These are phyloP conservation scores for Anguilla anguilla DNA, from an alignment of 2,797 vertebrate genomes.

Conservation along the genomic window DNA sequence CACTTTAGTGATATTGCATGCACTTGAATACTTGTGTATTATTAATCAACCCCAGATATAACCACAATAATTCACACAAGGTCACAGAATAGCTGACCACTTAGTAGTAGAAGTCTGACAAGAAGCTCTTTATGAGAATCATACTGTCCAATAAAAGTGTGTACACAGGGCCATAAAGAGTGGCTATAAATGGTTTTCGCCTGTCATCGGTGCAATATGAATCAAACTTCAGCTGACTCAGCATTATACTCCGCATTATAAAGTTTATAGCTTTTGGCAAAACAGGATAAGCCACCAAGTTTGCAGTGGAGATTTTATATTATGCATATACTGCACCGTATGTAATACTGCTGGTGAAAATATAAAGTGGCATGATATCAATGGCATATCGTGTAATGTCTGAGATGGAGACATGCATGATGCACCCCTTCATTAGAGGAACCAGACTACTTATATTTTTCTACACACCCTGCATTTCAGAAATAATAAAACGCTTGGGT, in stretches of 20 bases:
- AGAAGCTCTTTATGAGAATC: conserved; percentile 14
- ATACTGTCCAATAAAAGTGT: background rate
- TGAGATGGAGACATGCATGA: conserved; percentile 53
- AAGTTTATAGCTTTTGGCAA: background rate
- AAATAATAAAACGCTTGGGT: conserved; percentile 80
- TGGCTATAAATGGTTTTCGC: conserved; percentile 4
- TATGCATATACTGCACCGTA: background rate
- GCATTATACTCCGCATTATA: background rate
- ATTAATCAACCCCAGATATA: conserved; percentile 14
- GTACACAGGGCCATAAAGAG: background rate
- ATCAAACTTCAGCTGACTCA: conserved; percentile 18
- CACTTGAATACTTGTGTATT: background rate
- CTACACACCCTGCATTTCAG: conserved; percentile 82
- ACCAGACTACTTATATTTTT: conserved; percentile 83
- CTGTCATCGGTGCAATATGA: conserved; percentile 15
- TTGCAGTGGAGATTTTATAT: background rate
- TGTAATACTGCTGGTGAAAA: background rate
- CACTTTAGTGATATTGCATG: background rate
- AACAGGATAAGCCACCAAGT: background rate
- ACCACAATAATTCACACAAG: conserved; percentile 25
- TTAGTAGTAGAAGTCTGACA: background rate
- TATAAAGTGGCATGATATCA: conserved; percentile 17
- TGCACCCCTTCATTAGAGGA: conserved; percentile 77
- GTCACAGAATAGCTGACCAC: conserved; percentile 22
- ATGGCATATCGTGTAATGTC: conserved; percentile 30